Evolutionary conservation across 2,113 vertebrate species (phyloP).

Genomic region (Corapipo altera): DNA sequence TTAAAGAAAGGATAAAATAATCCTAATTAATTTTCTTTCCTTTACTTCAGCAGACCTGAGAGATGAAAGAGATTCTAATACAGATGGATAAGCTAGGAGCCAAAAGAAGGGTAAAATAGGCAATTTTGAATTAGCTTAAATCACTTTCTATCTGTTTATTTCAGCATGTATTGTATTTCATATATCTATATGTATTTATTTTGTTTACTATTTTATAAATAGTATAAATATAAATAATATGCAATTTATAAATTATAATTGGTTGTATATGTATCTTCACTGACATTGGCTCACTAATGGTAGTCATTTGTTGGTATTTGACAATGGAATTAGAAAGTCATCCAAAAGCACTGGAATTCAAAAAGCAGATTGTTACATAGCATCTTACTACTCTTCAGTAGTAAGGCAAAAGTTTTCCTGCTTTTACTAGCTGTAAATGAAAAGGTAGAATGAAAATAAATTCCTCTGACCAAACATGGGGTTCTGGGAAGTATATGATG

Average conservation of each 20-base stretch:
- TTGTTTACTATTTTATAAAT: too few species aligned
- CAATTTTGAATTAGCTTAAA: neutral
- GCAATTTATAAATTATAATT: neutral
- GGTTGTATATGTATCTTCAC: neutral
- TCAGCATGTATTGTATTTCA: neutral
- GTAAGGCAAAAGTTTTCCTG: neutral
- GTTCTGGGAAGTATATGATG: neutral
- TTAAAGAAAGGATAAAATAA: neutral
- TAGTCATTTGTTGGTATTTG: neutral
- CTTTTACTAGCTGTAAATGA: neutral
- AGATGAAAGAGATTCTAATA: neutral
- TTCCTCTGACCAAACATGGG: neutral
- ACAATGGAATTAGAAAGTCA: neutral
- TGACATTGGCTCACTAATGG: neutral
- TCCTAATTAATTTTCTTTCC: neutral
- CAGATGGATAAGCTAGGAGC: neutral
- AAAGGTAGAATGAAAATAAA: neutral
- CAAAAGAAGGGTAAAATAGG: neutral
- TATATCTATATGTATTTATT: neutral
- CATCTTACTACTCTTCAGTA: neutral
- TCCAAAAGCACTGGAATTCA: neutral
- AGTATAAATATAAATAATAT: neutral
- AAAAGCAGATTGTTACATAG: neutral
- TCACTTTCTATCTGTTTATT: neutral
- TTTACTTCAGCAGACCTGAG: neutral